These are phyloP conservation scores for Jacana jacana DNA, from an alignment of 2,113 vertebrate species.

Conservation along the genomic window DNA sequence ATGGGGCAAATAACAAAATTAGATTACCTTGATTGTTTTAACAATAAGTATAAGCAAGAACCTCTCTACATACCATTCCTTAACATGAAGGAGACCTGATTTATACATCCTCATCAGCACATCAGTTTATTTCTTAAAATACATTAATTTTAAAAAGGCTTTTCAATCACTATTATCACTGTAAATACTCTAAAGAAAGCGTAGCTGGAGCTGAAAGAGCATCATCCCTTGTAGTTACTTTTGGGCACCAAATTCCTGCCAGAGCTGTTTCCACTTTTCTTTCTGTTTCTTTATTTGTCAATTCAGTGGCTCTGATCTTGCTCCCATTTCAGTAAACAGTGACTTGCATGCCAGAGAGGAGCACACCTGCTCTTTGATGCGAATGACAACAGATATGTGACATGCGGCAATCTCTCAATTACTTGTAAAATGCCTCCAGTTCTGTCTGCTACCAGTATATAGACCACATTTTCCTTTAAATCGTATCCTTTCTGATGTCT, in stretches of 20 bases:
- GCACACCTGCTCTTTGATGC: background rate
- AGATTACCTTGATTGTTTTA: too few species aligned
- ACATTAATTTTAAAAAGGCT: too few species aligned
- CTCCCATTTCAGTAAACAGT: background rate
- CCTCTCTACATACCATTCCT: too few species aligned
- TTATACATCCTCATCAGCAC: too few species aligned
- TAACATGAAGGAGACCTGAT: too few species aligned
- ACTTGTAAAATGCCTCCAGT: background rate
- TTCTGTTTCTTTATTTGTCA: background rate
- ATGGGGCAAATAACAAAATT: too few species aligned
- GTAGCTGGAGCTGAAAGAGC: background rate
- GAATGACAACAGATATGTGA: background rate
- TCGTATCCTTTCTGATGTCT: background rate
- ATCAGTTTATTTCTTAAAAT: too few species aligned
- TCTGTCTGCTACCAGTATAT: background rate
- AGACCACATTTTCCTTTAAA: background rate
- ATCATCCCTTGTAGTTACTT: background rate
- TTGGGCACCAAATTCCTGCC: background rate
- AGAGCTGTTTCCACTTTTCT: background rate
- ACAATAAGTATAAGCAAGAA: too few species aligned
- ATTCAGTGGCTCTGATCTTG: background rate
- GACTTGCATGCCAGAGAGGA: background rate
- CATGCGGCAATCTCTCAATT: background rate
- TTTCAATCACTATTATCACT: too few species aligned
- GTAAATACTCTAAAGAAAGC: too few species aligned